phyloP scores from a whole-genome alignment of 2,888 invertebrate genomes.

The Hyalella azteca region DNA sequence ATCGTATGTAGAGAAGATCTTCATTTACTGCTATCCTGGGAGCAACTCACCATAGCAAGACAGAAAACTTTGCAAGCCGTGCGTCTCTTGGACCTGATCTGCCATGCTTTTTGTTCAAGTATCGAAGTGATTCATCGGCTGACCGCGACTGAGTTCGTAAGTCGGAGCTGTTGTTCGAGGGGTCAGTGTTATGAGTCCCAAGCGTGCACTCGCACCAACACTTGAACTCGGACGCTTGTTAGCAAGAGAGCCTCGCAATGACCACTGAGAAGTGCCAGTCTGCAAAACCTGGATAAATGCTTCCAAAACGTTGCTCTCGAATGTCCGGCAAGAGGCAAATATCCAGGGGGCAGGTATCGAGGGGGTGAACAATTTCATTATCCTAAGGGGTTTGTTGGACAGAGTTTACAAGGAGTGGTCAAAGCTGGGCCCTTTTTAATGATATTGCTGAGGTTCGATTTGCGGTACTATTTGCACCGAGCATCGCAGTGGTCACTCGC shows the following conservation, averaged over 20 bases:
- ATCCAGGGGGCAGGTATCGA: neutral
- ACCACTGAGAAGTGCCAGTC: neutral
- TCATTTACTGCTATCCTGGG: neutral
- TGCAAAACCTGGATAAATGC: slow-evolving; percentile 6
- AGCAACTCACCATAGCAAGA: neutral
- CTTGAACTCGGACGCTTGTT: slow-evolving; percentile 6
- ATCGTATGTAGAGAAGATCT: too few relatives aligned
- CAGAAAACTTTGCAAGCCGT: neutral
- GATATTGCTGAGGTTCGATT: slow-evolving; percentile 8
- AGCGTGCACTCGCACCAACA: neutral
- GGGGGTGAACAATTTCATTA: slow-evolving; percentile 4
- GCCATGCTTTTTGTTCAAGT: slow-evolving; percentile 13
- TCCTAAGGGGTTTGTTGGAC: slow-evolving; percentile 24
- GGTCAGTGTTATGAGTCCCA: slow-evolving; percentile 2
- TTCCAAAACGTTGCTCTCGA: slow-evolving; percentile 20
- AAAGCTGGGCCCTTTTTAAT: neutral
- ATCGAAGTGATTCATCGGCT: slow-evolving; percentile 18
- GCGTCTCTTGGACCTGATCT: neutral
- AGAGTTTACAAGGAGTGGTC: neutral
- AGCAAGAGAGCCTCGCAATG: slow-evolving; percentile 26
- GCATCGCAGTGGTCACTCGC: neutral
- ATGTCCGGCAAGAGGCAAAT: slow-evolving; percentile 35
- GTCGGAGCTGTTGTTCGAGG: neutral
- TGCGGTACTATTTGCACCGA: neutral
- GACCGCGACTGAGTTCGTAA: neutral